Evolutionary conservation across 2,888 invertebrate species (phyloP).

Genomic region (Ormia ochracea): DNA sequence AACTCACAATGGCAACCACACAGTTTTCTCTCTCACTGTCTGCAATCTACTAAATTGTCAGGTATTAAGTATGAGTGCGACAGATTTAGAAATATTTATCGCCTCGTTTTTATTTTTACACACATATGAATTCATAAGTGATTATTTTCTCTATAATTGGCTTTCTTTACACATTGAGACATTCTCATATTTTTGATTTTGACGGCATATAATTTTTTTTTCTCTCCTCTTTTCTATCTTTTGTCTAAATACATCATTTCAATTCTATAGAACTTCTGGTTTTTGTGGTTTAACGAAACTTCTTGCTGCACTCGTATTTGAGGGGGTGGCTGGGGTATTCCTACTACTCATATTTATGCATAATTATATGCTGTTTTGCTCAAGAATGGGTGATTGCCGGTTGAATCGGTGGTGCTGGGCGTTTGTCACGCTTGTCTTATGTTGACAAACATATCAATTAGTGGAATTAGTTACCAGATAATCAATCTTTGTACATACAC

Average conservation of each 20-base stretch:
- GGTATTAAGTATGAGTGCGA: neutral
- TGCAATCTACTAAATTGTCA: neutral
- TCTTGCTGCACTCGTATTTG: neutral
- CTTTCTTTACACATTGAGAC: slow-evolving; percentile 51
- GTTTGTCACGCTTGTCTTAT: slow-evolving; percentile 57
- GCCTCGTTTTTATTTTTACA: neutral
- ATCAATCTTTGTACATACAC: neutral
- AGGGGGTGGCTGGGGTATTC: slow-evolving; percentile 8
- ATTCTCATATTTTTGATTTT: slow-evolving; percentile 52
- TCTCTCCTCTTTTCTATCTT: neutral
- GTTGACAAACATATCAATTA: slow-evolving; percentile 69
- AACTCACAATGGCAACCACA: neutral
- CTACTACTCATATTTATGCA: slow-evolving; percentile 31
- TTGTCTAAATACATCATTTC: slow-evolving; percentile 52
- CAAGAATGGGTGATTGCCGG: neutral
- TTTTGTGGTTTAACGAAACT: slow-evolving; percentile 42
- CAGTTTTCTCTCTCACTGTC: neutral
- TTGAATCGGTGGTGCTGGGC: slow-evolving; percentile 38
- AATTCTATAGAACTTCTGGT: slow-evolving; percentile 15
- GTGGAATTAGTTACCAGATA: slow-evolving; percentile 68
- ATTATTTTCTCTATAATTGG: slow-evolving; percentile 54
- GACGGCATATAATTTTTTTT: slow-evolving; percentile 27
- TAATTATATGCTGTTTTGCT: slow-evolving; percentile 52
- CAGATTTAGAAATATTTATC: neutral
- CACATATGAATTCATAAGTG: neutral